Evolutionary conservation across 2,113 vertebrate species (phyloP), one percentile per base, ranked within the genome.

Genomic region (Ciconia stormi): DNA sequence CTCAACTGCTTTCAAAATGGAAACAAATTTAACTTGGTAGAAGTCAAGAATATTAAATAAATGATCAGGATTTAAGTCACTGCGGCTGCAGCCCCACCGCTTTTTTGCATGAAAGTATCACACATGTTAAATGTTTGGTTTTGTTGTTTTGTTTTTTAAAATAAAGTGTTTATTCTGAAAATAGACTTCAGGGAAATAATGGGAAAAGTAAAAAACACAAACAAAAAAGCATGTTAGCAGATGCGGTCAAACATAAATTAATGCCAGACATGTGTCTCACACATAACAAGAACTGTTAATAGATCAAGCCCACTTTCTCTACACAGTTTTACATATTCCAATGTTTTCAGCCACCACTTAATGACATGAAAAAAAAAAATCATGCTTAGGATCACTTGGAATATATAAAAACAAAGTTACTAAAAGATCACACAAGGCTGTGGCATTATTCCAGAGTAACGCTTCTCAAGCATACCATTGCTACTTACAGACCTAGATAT

Each of bases 141-240:
- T 88, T 62, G 55, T 61, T 81, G 67, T 50, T 81, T 84, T 72
- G 44, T 38, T 81, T 84, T 38, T 38, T 49, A 19, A 91, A 87
- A 69, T 42, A 46, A 96, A 94, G 79, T 76, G 67, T 95, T 94
- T 90, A 59, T 82, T 94, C 93, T 97, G 84, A 72, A 97, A 80
- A 95, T 9, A 87, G 82, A 77, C 93, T 94, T 77, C 73, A 92
- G 87, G 70, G 85, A 83, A 96, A 82, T 72, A 84, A 81, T 16
- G 34, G 38, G 36, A 84, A 71, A 89, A 86, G 71, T 2, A 63
- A 89, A 81, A 85, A 63, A 50, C 50, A 93, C 59, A 84, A 79
- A 72, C 76, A 83, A 62, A 92, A 84, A 61, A 63, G 69, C 42
- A 50, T 42, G 72, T 76, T 82, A 82, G 89, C 89, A 92, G 79